Percentiles rank a stretch among this genome's conserved stretches.
Conservation (phyloP, 2,797 vertebrate genomes). For the Acridotheres tristis region DNA sequence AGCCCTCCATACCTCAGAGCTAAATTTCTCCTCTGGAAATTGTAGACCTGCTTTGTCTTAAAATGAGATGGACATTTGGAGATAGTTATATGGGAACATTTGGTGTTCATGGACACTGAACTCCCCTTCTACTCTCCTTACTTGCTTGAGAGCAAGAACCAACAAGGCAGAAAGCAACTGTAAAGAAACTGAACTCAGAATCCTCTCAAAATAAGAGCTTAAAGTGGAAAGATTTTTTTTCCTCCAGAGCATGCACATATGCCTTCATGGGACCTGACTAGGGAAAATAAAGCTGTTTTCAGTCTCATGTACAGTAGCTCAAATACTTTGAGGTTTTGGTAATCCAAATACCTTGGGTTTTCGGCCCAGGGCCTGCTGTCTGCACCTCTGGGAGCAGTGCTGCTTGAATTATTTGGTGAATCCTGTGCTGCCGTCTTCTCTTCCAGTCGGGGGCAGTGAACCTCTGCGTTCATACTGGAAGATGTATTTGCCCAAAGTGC, state of each 20-base stretch:
- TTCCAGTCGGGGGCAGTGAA: constrained; percentile 88
- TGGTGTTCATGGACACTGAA: not conserved
- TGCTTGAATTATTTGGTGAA: not conserved
- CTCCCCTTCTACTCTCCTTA: not conserved
- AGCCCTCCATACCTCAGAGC: not conserved
- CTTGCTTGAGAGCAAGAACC: not conserved
- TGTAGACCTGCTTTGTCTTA: not conserved
- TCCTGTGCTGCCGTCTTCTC: constrained; percentile 15
- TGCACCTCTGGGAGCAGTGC: not conserved
- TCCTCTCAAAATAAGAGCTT: not conserved
- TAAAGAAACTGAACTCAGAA: not conserved
- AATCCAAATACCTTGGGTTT: not conserved
- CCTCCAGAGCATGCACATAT: not conserved
- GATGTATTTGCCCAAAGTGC: constrained; percentile 83
- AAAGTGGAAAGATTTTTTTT: not conserved
- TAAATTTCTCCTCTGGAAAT: not conserved
- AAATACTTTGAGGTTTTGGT: not conserved
- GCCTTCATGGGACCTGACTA: not conserved
- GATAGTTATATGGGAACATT: not conserved
- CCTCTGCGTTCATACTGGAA: constrained; percentile 86
- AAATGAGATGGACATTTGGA: not conserved
- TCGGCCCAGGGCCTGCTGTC: not conserved
- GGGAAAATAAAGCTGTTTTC: not conserved
- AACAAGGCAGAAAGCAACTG: not conserved
- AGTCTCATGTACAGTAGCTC: not conserved